Base-by-base conservation (phyloP, 2,113 vertebrate species). In the Aleadryas rufinucha region DNA sequence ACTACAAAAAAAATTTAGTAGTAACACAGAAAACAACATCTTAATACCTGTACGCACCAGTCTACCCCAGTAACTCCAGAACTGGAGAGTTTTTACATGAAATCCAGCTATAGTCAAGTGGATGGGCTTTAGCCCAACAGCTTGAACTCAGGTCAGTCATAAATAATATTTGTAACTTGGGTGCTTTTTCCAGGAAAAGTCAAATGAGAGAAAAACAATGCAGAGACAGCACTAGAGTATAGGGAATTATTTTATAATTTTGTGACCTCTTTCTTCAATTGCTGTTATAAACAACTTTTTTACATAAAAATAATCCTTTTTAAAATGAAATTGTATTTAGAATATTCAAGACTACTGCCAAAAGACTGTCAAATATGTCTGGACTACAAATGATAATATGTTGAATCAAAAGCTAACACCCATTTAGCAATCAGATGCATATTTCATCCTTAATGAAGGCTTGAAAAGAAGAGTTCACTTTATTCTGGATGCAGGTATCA, bases 391-490 rank as follows among this genome's bases (percentile, higher is more conserved):
- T 69, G 45, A 89, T 30, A 92, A 84, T 63, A 96, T 74, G 69
- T 54, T 94, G 96, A 97, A 98, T 98, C 97, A 96, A 97, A 94
- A 97, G 98, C 98, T 98, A 98, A 98, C 97, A 98, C 96, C 92
- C 96, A 95, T 97, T 97, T 97, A 97, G 97, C 96, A 97, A 96
- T 97, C 97, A 95, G 96, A 97, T 98, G 97, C 96, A 98, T 98
- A 98, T 98, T 99, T 99, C 98, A 99, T 96, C 91, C 92, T 90
- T 98, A 98, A 98, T 98, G 98, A 98, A 98, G 97, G 98, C 89
- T 95, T 95, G 80, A 82, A 98, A 98, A 96, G 98, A 84, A 96
- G 97, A 98, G 97, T 98, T 98, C 97, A 98, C 96, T 97, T 98
- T 97, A 98, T 97, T 97, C 95, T 97, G 87, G 81, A 95, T 91